Conservation (phyloP, 2,888 invertebrate genomes). For the Ligdia adustata region DNA sequence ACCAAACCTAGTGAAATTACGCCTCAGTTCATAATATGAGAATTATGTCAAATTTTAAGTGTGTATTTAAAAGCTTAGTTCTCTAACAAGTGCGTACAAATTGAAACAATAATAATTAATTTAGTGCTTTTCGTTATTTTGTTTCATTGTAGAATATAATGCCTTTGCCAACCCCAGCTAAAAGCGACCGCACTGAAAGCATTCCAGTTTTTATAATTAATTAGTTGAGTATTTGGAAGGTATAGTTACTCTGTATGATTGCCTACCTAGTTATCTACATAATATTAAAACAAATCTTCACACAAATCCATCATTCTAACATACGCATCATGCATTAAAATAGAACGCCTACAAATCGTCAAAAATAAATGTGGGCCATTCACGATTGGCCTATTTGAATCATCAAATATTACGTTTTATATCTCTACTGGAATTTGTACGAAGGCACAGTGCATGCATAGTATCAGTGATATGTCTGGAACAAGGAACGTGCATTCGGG, state of each 20-base stretch:
- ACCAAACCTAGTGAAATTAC: too few relatives aligned
- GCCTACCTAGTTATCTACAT: too few relatives aligned
- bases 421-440: conserved; percentile 1
- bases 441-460: background rate
- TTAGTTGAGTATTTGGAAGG: too few relatives aligned
- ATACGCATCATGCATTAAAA: conserved; percentile 6
- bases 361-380: conserved; percentile 27
- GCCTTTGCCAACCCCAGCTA: too few relatives aligned
- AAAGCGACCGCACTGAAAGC: too few relatives aligned
- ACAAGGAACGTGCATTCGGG: background rate
- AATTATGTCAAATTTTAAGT: conserved; percentile 1
- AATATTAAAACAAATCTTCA: too few relatives aligned
- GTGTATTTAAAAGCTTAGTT: too few relatives aligned
- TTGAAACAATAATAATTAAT: conserved; percentile 10
- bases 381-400: conserved; percentile 21
- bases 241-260: too few relatives aligned
- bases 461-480: background rate
- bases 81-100: too few relatives aligned
- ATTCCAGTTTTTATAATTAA: too few relatives aligned
- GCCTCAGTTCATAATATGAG: too few relatives aligned
- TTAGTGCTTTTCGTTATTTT: conserved; percentile 13
- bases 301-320: conserved; percentile 1
- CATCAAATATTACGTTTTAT: conserved; percentile 7
- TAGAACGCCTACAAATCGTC: conserved; percentile 21
- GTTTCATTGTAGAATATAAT: conserved; percentile 12